Evolutionary conservation across 2,888 invertebrate genomes (phyloP).

Genomic region (Plutella xylostella): DNA sequence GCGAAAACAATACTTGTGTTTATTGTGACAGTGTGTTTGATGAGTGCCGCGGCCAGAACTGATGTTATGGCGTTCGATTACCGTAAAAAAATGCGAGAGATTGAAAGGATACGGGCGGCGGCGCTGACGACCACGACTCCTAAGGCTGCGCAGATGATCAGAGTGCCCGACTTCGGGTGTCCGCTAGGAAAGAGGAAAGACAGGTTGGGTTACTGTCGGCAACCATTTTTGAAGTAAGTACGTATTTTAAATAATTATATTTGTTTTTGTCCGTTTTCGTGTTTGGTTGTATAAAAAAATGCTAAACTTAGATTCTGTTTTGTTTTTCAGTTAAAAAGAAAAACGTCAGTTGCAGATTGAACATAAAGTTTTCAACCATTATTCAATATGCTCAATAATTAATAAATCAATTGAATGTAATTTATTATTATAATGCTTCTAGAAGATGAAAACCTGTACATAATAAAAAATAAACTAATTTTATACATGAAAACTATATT

Average conservation of each 20-base stretch:
- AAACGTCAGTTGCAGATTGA: too few relatives aligned
- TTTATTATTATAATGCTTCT: too few relatives aligned
- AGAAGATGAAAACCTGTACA: too few relatives aligned
- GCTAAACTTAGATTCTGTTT: too few relatives aligned
- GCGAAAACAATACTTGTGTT: constrained; percentile 31
- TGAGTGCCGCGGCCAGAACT: constrained; percentile 19
- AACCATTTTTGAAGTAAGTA: constrained; percentile 16
- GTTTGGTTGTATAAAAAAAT: too few relatives aligned
- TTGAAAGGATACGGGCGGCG: constrained; percentile 19
- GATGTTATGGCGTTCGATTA: constrained; percentile 29
- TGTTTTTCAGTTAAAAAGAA: too few relatives aligned
- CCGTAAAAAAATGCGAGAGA: constrained; percentile 23
- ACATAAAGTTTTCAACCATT: too few relatives aligned
- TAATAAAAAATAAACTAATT: too few relatives aligned
- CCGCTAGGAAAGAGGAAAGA: constrained; percentile 35
- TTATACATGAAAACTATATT: too few relatives aligned
- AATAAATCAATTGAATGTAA: too few relatives aligned
- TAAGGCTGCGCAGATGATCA: constrained; percentile 32
- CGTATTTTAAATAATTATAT: background rate
- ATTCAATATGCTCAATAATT: too few relatives aligned
- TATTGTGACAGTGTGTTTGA: constrained; percentile 24
- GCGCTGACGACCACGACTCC: constrained; percentile 21
- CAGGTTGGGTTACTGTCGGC: constrained; percentile 32
- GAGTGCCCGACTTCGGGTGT: constrained; percentile 40
- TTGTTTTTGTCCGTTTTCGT: too few relatives aligned